Base-by-base conservation (phyloP, 2,113 vertebrate species). In the Semnornis frantzii region DNA sequence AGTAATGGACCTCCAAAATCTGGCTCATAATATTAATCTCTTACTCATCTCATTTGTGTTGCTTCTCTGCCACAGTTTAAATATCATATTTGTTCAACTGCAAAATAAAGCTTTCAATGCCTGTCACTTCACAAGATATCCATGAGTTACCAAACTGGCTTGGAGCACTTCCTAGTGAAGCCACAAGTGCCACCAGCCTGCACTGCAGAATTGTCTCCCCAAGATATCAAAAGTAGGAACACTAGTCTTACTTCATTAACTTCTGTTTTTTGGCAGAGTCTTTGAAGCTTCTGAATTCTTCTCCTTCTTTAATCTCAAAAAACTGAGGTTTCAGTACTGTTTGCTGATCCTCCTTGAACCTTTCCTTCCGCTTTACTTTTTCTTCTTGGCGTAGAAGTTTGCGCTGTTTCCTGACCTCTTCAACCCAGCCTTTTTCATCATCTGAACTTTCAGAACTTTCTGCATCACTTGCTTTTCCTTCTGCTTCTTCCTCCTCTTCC, bases 381-480 rank as follows among this genome's bases (percentile, higher is more conserved):
- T 97, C 98, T 97, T 99, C 99, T 96, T 98, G 97, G 87, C 97
- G 89, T 64, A 99, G 84, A 72, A 98, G 97, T 90, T 98, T 97
- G 89, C 98, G 98, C 98, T 99, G 99, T 97, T 98, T 98, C 97
- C 99, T 98, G 97, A 99, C 98, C 98, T 99, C 99, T 94, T 99
- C 98, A 90, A 99, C 99, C 99, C 99, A 99, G 96, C 95, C 98
- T 95, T 99, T 99, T 94, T 99, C 99, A 85, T 99, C 99, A 70
- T 99, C 98, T 44, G 99, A 99, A 96, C 99, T 99, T 91, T 99
- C 98, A 24, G 98, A 98, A 90, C 98, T 98, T 94, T 99, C 99
- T 58, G 99, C 99, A n/a, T 99, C 99, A 96, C 99, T 99, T 72
- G 97, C 98, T 85, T 96, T 98, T 71, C 99, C 99, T 98, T 99